Percentiles rank a stretch among this genome's conserved stretches.
Conservation (phyloP, 1,140 invertebrate species). For the Eriosoma lanigerum region DNA sequence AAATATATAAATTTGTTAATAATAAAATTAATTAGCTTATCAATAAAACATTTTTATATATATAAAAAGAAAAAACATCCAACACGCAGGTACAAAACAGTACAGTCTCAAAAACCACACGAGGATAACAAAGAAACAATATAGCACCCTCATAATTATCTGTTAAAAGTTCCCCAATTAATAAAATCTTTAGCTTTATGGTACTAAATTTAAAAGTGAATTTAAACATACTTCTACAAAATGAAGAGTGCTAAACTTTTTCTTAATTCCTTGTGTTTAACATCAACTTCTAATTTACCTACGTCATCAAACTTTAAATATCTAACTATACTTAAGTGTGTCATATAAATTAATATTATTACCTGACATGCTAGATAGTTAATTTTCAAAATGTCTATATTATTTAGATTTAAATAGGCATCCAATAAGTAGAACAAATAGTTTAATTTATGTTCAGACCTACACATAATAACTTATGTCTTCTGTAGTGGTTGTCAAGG, state of each 20-base stretch:
- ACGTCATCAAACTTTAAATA: slow-evolving; percentile 23
- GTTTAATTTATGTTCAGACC: background rate
- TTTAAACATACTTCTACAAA: background rate
- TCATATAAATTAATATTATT: slow-evolving; percentile 15
- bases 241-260: slow-evolving; percentile 12
- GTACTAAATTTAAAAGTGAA: slow-evolving; percentile 22
- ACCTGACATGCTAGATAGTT: slow-evolving; percentile 21
- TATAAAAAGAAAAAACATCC: slow-evolving; percentile 40
- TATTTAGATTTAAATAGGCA: slow-evolving; percentile 25
- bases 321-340: slow-evolving; percentile 4
- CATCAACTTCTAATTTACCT: slow-evolving; percentile 28
- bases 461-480: background rate
- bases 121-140: slow-evolving; percentile 42
- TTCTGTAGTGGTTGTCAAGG: background rate
- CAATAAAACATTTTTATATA: slow-evolving; percentile 33
- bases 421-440: slow-evolving; percentile 23
- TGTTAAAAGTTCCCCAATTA: background rate
- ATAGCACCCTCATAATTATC: slow-evolving; percentile 18
- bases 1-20: slow-evolving; percentile 47
- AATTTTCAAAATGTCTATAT: slow-evolving; percentile 14
- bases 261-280: slow-evolving; percentile 29
- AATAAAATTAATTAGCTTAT: slow-evolving; percentile 43
- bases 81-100: slow-evolving; percentile 49
- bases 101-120: slow-evolving; percentile 51
- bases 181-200: slow-evolving; percentile 1